Percentiles rank a stretch among this genome's conserved stretches.
These are phyloP conservation scores for Brachyopa scutellaris DNA, from an alignment of 2,888 invertebrate genomes.

Conservation along the genomic window DNA sequence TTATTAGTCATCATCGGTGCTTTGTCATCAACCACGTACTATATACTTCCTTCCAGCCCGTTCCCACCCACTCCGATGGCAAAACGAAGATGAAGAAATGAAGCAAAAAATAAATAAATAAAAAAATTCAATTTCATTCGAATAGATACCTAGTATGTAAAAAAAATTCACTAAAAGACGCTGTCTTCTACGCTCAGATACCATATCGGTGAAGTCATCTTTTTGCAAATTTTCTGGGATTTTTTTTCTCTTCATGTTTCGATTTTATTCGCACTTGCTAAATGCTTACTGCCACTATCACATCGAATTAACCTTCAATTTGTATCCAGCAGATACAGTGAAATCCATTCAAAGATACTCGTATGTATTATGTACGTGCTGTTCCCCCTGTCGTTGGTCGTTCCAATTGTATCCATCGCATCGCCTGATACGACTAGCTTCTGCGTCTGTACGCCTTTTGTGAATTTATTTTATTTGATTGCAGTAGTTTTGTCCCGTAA, in stretches of 20 bases:
- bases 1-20: constrained; percentile 63
- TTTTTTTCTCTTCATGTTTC: constrained; percentile 28
- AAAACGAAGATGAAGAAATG: constrained; percentile 3
- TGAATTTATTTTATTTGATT: constrained; percentile 54
- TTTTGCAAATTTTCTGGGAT: constrained; percentile 29
- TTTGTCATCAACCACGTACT: constrained; percentile 56
- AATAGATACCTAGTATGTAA: constrained; percentile 33
- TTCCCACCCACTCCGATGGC: constrained; percentile 8
- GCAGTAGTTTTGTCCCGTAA: constrained; percentile 8
- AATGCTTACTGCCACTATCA: constrained; percentile 23
- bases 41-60: constrained; percentile 9
- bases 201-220: constrained; percentile 66
- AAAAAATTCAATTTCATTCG: constrained; percentile 43
- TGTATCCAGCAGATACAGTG: constrained; percentile 52
- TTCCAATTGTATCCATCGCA: constrained; percentile 31
- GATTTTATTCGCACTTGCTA: constrained; percentile 22
- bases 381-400: no score
- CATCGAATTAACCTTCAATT: constrained; percentile 63
- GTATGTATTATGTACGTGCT: no score
- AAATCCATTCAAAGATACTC: constrained; percentile 35
- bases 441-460: constrained; percentile 9
- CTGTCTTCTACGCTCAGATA: constrained; percentile 15
- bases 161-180: constrained; percentile 51
- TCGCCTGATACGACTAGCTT: constrained; percentile 26
- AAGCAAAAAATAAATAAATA: neutral